phyloP scores from a whole-genome alignment of 2,797 vertebrate species.

The Onychomys arenicola region DNA sequence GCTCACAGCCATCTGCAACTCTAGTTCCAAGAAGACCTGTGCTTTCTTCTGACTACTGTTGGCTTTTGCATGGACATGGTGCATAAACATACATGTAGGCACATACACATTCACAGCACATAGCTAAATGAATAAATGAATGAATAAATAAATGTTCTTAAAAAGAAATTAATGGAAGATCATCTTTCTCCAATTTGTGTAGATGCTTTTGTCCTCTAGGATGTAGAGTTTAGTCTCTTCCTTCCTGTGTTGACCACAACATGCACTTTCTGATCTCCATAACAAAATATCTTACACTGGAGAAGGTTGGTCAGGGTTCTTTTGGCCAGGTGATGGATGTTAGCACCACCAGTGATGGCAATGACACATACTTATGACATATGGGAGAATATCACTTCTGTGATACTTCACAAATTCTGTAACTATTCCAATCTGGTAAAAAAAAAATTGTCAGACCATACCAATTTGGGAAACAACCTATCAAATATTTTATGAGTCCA shows the following conservation, averaged over 20 bases:
- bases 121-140: neutral
- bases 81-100: neutral
- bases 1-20: neutral
- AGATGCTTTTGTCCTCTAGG: neutral
- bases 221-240: neutral
- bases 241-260: neutral
- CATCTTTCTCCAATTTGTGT: neutral
- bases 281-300: neutral
- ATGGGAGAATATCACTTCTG: neutral
- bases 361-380: neutral
- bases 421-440: conserved; percentile 14
- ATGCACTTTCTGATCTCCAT: neutral
- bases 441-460: neutral
- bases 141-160: too few relatives aligned
- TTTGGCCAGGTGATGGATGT: neutral
- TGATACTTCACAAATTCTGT: neutral
- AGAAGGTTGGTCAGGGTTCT: neutral
- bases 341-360: neutral
- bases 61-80: neutral
- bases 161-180: neutral
- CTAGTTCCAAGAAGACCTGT: neutral
- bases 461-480: neutral
- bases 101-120: neutral
- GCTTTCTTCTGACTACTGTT: neutral
- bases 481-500: neutral